Evolutionary conservation across 1,140 invertebrate genomes (phyloP), one percentile per base, ranked within the genome.

Genomic region (Drosophila ohnishii): DNA sequence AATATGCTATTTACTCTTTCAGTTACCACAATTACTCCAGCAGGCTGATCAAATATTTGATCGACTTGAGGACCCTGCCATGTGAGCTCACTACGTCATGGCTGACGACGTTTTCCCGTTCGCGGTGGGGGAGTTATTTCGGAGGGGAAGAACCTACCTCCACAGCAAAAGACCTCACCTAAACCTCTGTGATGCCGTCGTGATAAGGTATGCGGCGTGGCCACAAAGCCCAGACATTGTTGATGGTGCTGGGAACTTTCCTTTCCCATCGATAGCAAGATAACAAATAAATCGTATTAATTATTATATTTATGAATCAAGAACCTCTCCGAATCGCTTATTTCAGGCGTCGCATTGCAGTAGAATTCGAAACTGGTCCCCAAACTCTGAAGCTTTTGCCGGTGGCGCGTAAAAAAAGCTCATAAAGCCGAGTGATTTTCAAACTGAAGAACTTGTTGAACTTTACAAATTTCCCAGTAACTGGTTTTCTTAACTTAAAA

Each of bases 31-130:
- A 86, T 76, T 88, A 78, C 87, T 88, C 70, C 73, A 78, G 71
- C 83, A 87, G 76, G 67, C 83, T 87, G 80, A 61, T 45, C 73
- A 87, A 87, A 87, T 87, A 87, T 87, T 87, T 87, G 64, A 55
- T 67, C 44, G 40, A 58, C 32, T 56, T 32, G 53, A 47, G 55
- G 42, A 45, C 58, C 42, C 66, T 3, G 39, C 57, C 71, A 65
- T 75, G 71, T 75, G 71, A 75, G 51, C 42, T n/a, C 40, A 60
- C 56, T 61, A 76, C 74, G 74, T 76, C 74, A 76, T 58, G 39
- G 34, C 74, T 60, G 45, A 25, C 44, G 65, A 53, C 32, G 32
- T 65, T 25, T 16, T 16, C n/a, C 61, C 32, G 60, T 69, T 62
- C 58, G 60, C 72, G 50, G 64, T 50, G 42, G 39, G 57, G 39